Evolutionary conservation across 2,888 invertebrate species (phyloP).

Genomic region (Pseudanteris insignis): DNA sequence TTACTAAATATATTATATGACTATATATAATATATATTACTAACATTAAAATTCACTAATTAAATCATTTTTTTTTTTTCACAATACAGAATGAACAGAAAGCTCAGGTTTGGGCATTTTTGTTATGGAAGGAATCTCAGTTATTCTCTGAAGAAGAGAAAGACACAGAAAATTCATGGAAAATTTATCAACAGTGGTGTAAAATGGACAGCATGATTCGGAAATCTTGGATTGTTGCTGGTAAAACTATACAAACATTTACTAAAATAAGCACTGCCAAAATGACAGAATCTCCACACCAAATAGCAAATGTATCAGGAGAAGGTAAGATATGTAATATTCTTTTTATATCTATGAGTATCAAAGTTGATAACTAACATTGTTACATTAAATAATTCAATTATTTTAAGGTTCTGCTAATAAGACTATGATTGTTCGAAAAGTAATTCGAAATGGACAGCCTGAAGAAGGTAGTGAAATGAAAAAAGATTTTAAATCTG

Average conservation of each 20-base stretch:
- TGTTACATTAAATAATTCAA: too few species aligned
- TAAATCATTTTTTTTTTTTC: background rate
- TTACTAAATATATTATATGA: background rate
- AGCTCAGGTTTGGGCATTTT: conserved; percentile 86
- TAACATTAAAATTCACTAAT: background rate
- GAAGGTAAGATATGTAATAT: too few species aligned
- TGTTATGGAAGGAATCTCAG: conserved; percentile 80
- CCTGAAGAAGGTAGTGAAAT: conserved; percentile 56
- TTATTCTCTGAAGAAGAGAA: conserved; percentile 68
- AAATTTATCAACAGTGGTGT: conserved; percentile 85
- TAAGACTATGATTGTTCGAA: conserved; percentile 60
- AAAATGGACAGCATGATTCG: conserved; percentile 79
- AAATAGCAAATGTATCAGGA: conserved; percentile 40
- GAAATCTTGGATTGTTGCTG: conserved; percentile 83
- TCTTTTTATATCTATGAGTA: too few species aligned
- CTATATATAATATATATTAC: background rate
- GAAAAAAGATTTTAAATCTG: conserved; percentile 55
- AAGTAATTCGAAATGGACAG: conserved; percentile 63
- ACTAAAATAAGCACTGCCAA: conserved; percentile 76
- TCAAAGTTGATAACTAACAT: too few species aligned
- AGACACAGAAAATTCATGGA: conserved; percentile 76
- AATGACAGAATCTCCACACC: conserved; percentile 69
- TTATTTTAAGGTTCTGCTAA: conserved; percentile 46
- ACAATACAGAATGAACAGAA: conserved; percentile 75
- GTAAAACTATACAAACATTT: conserved; percentile 78